Percentiles rank a stretch among this genome's conserved stretches.
These are phyloP conservation scores for Prolemur simus DNA, from an alignment of 2,113 vertebrate species.

Conservation along the genomic window DNA sequence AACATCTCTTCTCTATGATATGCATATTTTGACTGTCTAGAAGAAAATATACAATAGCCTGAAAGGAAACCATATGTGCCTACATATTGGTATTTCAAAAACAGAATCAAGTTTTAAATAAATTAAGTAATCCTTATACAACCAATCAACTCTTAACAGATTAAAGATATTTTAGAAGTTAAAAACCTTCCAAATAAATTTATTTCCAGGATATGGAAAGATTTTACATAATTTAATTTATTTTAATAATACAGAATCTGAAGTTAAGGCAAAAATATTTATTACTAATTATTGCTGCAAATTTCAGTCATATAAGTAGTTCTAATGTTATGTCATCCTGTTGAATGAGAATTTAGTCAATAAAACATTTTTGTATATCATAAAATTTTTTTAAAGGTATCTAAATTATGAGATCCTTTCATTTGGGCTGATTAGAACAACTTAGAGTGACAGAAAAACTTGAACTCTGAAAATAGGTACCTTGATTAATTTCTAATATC, in stretches of 20 bases:
- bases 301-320: not conserved
- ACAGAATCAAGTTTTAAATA: not conserved
- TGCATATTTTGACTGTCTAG: not conserved
- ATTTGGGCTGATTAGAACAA: not conserved
- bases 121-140: not conserved
- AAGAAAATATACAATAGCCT: not conserved
- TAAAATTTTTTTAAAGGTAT: not conserved
- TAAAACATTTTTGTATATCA: not conserved
- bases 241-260: not conserved
- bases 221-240: not conserved
- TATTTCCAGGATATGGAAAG: not conserved
- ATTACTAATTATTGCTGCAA: constrained; percentile 17
- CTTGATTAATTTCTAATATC: not conserved
- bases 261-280: not conserved
- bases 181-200: not conserved
- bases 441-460: not conserved
- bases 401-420: not conserved
- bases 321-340: not conserved
- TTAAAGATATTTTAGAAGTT: not conserved
- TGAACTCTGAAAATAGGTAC: not conserved
- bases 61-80: not conserved
- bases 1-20: not conserved
- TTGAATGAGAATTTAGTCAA: not conserved
- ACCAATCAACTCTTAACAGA: not conserved
- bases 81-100: not conserved